phyloP scores from a whole-genome alignment of 2,888 invertebrate genomes.

The Cybosia mesomella region DNA sequence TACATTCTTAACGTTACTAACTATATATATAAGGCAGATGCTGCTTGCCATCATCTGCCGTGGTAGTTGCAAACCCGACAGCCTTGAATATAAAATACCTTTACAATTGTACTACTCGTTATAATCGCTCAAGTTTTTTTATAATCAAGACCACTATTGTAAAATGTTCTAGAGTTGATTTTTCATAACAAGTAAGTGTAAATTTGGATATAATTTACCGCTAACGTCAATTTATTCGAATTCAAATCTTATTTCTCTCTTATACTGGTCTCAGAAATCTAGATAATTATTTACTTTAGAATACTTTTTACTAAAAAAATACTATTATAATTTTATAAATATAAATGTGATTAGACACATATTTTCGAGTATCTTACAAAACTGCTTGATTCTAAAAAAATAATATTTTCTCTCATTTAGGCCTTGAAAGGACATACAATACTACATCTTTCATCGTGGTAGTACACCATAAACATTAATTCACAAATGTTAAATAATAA shows the following conservation, averaged over 20 bases:
- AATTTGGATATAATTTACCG: background rate
- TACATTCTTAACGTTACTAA: conserved; percentile 9
- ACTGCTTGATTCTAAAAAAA: background rate
- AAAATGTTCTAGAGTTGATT: background rate
- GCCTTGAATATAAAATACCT: conserved; percentile 42
- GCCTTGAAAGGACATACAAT: no score
- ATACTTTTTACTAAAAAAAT: background rate
- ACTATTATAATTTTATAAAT: background rate
- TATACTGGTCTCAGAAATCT: background rate
- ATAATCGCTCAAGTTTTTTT: conserved; percentile 42
- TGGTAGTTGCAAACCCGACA: conserved; percentile 34
- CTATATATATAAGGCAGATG: conserved; percentile 15
- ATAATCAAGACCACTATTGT: background rate
- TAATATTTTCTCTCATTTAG: background rate
- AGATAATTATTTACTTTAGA: background rate
- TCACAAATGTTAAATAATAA: no score
- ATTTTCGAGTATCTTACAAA: background rate
- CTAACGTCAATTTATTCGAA: background rate
- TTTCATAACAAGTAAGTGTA: background rate
- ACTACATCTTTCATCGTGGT: no score
- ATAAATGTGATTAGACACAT: background rate
- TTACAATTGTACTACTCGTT: conserved; percentile 33
- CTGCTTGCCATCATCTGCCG: conserved; percentile 3
- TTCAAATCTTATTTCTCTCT: background rate
- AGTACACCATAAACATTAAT: no score